Conservation (phyloP, 2,113 vertebrate genomes). For the Drymodes brunneopygia region DNA sequence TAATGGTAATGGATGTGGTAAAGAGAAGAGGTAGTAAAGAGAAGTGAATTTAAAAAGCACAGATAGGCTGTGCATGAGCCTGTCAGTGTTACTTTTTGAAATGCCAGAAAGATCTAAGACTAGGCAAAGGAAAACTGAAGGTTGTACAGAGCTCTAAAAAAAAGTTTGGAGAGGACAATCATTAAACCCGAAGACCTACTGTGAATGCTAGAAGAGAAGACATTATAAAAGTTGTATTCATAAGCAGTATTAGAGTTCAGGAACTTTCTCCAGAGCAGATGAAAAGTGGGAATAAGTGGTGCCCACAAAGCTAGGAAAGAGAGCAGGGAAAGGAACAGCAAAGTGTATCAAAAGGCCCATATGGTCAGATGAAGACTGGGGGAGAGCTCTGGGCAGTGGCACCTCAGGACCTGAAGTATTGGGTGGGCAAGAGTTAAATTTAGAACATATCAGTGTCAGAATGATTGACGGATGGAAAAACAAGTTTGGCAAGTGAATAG, state of each 20-base stretch:
- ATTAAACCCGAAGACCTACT: background rate
- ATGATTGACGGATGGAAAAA: background rate
- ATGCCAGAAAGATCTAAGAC: background rate
- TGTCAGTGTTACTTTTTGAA: background rate
- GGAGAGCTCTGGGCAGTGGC: background rate
- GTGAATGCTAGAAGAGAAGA: background rate
- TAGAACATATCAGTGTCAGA: background rate
- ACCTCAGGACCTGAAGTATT: background rate
- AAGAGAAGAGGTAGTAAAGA: background rate
- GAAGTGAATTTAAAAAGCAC: background rate
- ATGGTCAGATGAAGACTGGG: background rate
- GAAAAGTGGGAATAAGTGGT: background rate
- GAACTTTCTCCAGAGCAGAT: background rate
- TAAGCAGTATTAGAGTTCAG: background rate
- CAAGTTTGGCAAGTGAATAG: background rate
- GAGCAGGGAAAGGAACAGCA: background rate
- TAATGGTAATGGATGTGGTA: background rate
- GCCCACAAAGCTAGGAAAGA: background rate
- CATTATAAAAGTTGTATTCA: background rate
- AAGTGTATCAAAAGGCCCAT: background rate
- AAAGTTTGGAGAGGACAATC: background rate
- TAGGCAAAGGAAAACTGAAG: background rate
- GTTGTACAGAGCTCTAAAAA: background rate
- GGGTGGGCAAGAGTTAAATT: background rate
- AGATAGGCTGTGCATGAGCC: background rate